Evolutionary conservation across 1,140 invertebrate species (phyloP).

Genomic region (Pollicipes pollicipes): DNA sequence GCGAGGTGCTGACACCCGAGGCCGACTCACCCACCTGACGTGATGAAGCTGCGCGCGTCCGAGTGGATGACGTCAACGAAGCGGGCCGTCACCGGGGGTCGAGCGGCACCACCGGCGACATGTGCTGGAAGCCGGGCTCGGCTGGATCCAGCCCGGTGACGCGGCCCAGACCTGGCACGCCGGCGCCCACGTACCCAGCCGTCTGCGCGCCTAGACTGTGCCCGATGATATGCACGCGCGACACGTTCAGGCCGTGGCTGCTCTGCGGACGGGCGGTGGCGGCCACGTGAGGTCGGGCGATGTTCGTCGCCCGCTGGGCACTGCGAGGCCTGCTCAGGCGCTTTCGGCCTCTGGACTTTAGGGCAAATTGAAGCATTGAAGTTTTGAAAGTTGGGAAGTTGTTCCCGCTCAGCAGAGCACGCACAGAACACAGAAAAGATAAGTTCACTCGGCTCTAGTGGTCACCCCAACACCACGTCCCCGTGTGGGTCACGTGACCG

Average conservation of each 20-base stretch:
- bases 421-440: too few species aligned
- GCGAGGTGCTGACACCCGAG: too few species aligned
- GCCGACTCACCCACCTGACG: too few species aligned
- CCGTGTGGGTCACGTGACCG: too few species aligned
- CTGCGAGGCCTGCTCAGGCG: too few species aligned
- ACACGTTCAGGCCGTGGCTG: neutral
- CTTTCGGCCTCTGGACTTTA: too few species aligned
- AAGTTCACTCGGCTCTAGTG: too few species aligned
- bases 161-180: slow-evolving; percentile 26
- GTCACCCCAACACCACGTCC: too few species aligned
- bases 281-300: neutral
- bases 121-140: slow-evolving; percentile 54
- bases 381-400: too few species aligned
- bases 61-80: slow-evolving; percentile 26
- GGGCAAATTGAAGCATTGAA: too few species aligned
- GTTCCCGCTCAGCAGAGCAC: too few species aligned
- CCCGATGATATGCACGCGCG: slow-evolving; percentile 57
- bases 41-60: slow-evolving; percentile 13
- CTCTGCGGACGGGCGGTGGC: neutral
- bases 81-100: slow-evolving; percentile 22
- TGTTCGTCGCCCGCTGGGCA: too few species aligned
- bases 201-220: slow-evolving; percentile 71
- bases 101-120: slow-evolving; percentile 27
- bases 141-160: slow-evolving; percentile 47
- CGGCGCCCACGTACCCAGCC: slow-evolving; percentile 32